Evolutionary conservation across 2,888 invertebrate species (phyloP), one percentile per base, ranked within the genome.

Genomic region (Pediacus dermestoides): DNA sequence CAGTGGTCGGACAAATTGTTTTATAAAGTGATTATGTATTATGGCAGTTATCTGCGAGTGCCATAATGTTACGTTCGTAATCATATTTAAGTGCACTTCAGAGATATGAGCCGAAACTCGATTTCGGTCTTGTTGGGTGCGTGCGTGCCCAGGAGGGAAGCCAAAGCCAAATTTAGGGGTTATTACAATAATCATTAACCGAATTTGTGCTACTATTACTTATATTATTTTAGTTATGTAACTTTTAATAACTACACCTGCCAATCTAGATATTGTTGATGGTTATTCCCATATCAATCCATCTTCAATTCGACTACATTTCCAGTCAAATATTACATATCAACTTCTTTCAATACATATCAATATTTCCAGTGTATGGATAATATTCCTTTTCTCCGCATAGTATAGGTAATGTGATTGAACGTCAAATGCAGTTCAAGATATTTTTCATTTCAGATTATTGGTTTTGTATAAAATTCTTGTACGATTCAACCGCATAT

Each of bases 1-100:
- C 81, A 79, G 70, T 73, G 75, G 74, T 74, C 73, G 75, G 74
- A 78, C 81, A 82, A 82, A 82, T 82, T 82, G 82, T 81, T 80
- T 80, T 77, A 78, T 82, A 82, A 82, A 80, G 79, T 81, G 82
- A 82, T 82, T 82, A 82, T 76, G 74, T 76, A 74, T 67, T 70
- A 72, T 70, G 69, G 70, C 66, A 64, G 71, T 63, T 66, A 68
- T 68, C 67, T 63, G 61, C 58, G 55, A 59, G 56, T 62, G 58
- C 63, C 62, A 56, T 57, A 56, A 58, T 60, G 57, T 57, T 56
- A 51, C 51, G 49, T 55, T 48, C 49, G 50, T 60, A 60, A 60
- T 60, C 53, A 55, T 48, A 52, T 61, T 61, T 56, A 60, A 58
- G 57, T 53, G 57, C 55, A 57, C 60, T 59, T 49, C 49, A 53